A percentile compares a stretch with the other conserved stretches of the same genome.
Evolutionary conservation across 2,888 invertebrate genomes (phyloP).

Genomic region (Drosophila mimetica): DNA sequence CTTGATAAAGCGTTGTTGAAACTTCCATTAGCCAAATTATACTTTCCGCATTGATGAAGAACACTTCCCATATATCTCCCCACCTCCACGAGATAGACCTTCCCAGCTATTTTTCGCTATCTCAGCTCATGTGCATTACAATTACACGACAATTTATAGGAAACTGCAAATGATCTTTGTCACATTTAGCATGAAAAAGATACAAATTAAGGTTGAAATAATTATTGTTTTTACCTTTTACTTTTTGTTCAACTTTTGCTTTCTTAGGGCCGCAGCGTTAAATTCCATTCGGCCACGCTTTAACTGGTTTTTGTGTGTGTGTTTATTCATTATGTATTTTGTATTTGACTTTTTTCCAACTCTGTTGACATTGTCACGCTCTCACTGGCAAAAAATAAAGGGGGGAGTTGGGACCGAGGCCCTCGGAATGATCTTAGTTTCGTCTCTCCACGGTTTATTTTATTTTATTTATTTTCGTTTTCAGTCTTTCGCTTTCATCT

Average conservation of each 20-base stretch:
- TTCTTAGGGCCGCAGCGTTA: slow-evolving; percentile 31
- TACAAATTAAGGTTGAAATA: slow-evolving; percentile 1
- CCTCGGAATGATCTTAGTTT: slow-evolving; percentile 33
- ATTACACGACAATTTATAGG: slow-evolving; percentile 10
- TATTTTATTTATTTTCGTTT: slow-evolving; percentile 16
- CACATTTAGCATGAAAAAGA: slow-evolving; percentile 19
- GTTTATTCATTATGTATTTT: slow-evolving; percentile 20
- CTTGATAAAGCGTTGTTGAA: slow-evolving; percentile 6
- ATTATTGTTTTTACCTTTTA: not conserved
- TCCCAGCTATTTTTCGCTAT: slow-evolving; percentile 11
- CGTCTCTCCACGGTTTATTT: slow-evolving; percentile 13
- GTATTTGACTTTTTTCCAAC: slow-evolving; percentile 6
- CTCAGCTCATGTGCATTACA: slow-evolving; percentile 10
- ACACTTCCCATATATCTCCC: slow-evolving; percentile 2
- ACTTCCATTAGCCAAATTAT: slow-evolving; percentile 26
- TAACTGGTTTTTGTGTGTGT: slow-evolving; percentile 26
- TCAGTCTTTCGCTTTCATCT: slow-evolving; percentile 39
- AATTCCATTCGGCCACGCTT: slow-evolving; percentile 43
- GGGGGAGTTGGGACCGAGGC: slow-evolving; percentile 1
- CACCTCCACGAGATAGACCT: not conserved
- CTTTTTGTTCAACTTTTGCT: slow-evolving; percentile 9
- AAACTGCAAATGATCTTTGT: slow-evolving; percentile 24
- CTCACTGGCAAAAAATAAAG: slow-evolving; percentile 21
- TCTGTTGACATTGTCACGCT: slow-evolving; percentile 53
- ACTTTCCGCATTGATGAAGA: slow-evolving; percentile 30